These are phyloP conservation scores for Varecia variegata DNA, from an alignment of 2,797 vertebrate species.

Conservation along the genomic window DNA sequence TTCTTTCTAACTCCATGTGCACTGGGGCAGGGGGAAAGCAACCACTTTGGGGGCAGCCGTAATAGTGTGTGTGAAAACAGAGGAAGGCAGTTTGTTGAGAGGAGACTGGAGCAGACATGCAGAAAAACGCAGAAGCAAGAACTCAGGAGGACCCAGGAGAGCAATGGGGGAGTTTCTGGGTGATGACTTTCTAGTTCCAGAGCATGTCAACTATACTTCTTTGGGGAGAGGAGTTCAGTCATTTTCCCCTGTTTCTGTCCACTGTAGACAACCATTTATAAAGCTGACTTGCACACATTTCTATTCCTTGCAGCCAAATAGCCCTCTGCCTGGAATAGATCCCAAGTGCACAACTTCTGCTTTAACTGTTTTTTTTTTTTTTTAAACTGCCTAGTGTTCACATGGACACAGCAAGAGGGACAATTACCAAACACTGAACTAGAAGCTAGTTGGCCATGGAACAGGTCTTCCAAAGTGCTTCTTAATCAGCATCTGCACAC, in stretches of 20 bases:
- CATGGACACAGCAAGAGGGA: not conserved
- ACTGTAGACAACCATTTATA: not conserved
- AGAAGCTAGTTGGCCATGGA: not conserved
- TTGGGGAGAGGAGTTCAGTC: not conserved
- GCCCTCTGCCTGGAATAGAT: not conserved
- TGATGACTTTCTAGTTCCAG: not conserved
- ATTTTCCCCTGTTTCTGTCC: not conserved
- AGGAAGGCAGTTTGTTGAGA: not conserved
- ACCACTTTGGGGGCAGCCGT: not conserved
- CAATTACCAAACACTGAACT: not conserved
- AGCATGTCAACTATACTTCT: not conserved
- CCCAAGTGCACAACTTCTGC: not conserved
- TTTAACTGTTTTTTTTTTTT: not conserved
- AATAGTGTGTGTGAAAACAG: not conserved
- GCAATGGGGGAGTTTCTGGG: not conserved
- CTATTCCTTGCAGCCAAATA: not conserved
- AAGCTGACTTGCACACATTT: not conserved
- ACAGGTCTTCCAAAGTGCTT: not conserved
- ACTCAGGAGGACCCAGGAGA: not conserved
- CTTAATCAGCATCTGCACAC: not conserved
- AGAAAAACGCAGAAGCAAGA: not conserved
- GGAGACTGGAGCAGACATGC: not conserved
- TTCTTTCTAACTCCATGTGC: not conserved
- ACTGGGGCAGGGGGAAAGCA: not conserved
- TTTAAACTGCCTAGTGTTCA: not conserved